These are phyloP conservation scores for Balanococcus diminutus DNA, from an alignment of 2,888 invertebrate species.

Conservation along the genomic window DNA sequence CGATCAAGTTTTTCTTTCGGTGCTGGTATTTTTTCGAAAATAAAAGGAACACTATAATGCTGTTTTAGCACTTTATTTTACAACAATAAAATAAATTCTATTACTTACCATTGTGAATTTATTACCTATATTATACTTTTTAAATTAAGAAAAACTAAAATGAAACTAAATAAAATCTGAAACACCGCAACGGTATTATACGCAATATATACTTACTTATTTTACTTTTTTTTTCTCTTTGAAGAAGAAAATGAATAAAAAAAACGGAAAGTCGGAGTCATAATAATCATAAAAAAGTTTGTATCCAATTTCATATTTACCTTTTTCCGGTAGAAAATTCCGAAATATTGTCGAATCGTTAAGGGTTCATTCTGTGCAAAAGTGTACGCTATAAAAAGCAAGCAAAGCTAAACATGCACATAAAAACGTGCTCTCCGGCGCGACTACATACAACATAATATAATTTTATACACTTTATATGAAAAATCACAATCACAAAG, in stretches of 20 bases:
- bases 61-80: too few relatives aligned
- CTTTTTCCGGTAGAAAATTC: neutral
- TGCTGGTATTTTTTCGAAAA: too few relatives aligned
- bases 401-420: constrained; percentile 1
- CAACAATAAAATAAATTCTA: neutral
- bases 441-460: neutral
- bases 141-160: neutral
- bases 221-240: too few relatives aligned
- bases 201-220: neutral
- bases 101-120: neutral
- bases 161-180: neutral
- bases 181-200: neutral
- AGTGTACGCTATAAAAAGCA: neutral
- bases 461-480: constrained; percentile 14
- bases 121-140: neutral
- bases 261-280: neutral
- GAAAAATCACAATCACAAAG: constrained; percentile 25
- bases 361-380: constrained; percentile 5
- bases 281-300: neutral
- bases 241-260: neutral
- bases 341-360: constrained; percentile 34
- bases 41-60: too few relatives aligned
- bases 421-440: constrained; percentile 16
- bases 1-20: too few relatives aligned
- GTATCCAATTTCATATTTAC: constrained; percentile 24